Conservation (phyloP, 2,888 invertebrate genomes). For the Calliscelio sp. region DNA sequence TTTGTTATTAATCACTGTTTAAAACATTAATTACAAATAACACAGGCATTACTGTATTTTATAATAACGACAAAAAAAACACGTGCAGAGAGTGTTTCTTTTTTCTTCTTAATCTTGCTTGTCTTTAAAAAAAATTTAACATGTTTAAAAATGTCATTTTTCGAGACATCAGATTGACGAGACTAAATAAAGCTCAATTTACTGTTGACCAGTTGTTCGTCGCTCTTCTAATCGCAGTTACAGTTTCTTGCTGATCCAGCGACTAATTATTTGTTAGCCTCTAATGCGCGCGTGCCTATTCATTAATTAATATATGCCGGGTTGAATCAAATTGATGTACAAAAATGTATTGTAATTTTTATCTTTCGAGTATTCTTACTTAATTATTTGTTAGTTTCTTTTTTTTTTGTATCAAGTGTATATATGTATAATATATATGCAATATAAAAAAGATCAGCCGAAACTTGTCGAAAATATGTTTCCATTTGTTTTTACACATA, state of each 20-base stretch:
- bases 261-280: conserved; percentile 83
- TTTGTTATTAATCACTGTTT: no score
- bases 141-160: conserved; percentile 8
- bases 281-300: conserved; percentile 77
- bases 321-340: conserved; percentile 35
- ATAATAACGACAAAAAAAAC: conserved; percentile 63
- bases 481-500: background rate
- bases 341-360: conserved; percentile 53
- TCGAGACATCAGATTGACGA: conserved; percentile 27
- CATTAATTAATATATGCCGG: no score
- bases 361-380: conserved; percentile 45
- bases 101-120: background rate
- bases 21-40: no score
- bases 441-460: conserved; percentile 46
- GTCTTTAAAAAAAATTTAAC: no score
- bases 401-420: conserved; percentile 14
- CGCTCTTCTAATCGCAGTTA: conserved; percentile 25
- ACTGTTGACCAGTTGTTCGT: conserved; percentile 23
- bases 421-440: no score
- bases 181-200: conserved; percentile 40
- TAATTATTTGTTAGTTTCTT: no score
- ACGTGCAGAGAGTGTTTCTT: conserved; percentile 14
- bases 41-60: no score
- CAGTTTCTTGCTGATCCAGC: conserved; percentile 37
- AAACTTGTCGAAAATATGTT: background rate